These are phyloP conservation scores for Rattus rattus DNA, from an alignment of 2,113 vertebrate species.

Conservation along the genomic window DNA sequence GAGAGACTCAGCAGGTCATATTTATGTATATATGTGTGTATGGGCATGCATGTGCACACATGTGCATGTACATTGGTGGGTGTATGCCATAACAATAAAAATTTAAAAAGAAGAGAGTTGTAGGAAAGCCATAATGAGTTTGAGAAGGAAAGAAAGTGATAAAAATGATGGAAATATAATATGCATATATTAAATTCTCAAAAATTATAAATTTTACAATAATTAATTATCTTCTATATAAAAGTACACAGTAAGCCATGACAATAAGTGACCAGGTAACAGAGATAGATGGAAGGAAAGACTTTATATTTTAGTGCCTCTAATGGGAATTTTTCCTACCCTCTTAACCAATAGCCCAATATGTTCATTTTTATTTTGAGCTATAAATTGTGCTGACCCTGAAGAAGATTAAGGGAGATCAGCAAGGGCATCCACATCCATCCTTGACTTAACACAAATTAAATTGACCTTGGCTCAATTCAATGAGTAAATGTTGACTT, in stretches of 20 bases:
- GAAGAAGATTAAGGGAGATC: neutral
- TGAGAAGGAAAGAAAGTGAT: neutral
- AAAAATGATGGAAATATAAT: neutral
- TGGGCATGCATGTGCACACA: neutral
- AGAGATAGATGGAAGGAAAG: neutral
- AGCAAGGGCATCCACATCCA: neutral
- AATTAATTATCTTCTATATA: neutral
- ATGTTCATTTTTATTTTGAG: neutral
- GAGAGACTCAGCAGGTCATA: neutral
- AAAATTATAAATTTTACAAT: neutral
- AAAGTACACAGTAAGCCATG: neutral
- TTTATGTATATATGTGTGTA: neutral
- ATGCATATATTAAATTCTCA: neutral
- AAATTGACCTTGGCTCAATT: constrained; percentile 46
- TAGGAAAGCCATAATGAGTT: neutral
- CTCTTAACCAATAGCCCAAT: neutral
- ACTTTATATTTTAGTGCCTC: neutral
- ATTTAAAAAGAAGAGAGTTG: neutral
- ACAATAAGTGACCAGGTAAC: neutral
- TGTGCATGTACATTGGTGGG: no score
- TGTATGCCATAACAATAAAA: neutral
- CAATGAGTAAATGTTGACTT: constrained; percentile 61
- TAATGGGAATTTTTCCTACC: neutral
- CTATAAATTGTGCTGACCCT: neutral
- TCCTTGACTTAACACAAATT: constrained; percentile 22